These are phyloP conservation scores for Epinephelus awoara DNA, from an alignment of 2,797 vertebrate species.

Conservation along the genomic window DNA sequence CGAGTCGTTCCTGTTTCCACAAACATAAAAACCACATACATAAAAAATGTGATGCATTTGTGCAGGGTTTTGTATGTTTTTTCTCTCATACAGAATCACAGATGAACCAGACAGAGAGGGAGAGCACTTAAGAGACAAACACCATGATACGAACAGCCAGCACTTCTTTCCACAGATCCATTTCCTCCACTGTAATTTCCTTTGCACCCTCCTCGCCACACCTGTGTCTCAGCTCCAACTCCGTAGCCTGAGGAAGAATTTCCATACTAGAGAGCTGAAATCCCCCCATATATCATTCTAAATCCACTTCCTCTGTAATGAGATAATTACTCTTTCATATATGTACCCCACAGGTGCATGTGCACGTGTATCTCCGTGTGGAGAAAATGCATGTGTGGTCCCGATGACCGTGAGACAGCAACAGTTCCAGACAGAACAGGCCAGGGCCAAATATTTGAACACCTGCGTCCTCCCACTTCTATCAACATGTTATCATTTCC, in stretches of 20 bases:
- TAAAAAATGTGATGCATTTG: neutral
- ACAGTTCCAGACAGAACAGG: constrained; percentile 31
- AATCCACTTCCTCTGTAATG: constrained; percentile 16
- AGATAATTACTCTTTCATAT: constrained; percentile 4
- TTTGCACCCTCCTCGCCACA: constrained; percentile 4
- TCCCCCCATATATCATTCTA: neutral
- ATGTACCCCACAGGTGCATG: neutral
- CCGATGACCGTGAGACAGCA: constrained; percentile 39
- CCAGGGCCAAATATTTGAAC: constrained; percentile 68
- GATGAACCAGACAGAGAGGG: neutral
- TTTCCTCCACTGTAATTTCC: constrained; percentile 7
- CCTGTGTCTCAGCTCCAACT: neutral
- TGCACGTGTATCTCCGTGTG: neutral
- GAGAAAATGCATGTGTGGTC: neutral
- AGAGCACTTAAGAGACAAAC: neutral
- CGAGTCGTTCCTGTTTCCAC: constrained; percentile 35
- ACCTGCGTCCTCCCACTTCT: constrained; percentile 52
- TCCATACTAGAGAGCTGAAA: constrained; percentile 9
- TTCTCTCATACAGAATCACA: constrained; percentile 4
- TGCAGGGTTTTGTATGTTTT: neutral
- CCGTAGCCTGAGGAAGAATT: constrained; percentile 1
- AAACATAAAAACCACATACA: constrained; percentile 7
- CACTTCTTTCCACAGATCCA: constrained; percentile 2
- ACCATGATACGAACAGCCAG: neutral
- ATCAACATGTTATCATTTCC: constrained; percentile 47